These are phyloP conservation scores for Timema cristinae DNA, from an alignment of 2,888 invertebrate genomes.

Conservation along the genomic window DNA sequence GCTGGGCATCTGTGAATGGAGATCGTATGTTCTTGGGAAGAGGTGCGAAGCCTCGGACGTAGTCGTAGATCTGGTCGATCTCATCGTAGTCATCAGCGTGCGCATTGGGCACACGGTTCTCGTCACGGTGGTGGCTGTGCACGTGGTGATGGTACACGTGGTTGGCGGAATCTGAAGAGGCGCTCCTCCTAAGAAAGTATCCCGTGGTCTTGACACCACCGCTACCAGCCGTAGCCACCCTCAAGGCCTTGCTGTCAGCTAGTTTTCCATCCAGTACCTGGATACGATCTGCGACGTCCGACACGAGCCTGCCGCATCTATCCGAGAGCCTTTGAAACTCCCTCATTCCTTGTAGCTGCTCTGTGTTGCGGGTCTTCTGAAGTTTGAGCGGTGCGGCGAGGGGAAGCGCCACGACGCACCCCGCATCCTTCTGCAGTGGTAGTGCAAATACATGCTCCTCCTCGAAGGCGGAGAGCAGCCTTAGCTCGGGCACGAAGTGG, in stretches of 20 bases:
- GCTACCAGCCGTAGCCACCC: constrained; percentile 21
- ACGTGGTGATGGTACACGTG: constrained; percentile 47
- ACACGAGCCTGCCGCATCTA: constrained; percentile 67
- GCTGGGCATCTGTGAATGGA: constrained; percentile 51
- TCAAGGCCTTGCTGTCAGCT: constrained; percentile 51
- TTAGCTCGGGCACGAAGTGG: constrained; percentile 79
- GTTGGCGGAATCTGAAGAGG: constrained; percentile 68
- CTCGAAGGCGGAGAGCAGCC: constrained; percentile 78
- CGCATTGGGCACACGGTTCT: constrained; percentile 53
- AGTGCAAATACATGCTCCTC: constrained; percentile 82
- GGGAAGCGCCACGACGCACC: constrained; percentile 75
- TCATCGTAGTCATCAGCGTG: constrained; percentile 80
- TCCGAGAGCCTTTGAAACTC: constrained; percentile 76
- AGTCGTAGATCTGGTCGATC: constrained; percentile 95
- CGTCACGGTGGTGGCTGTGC: constrained; percentile 58
- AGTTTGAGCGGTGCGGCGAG: constrained; percentile 82
- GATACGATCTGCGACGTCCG: constrained; percentile 74
- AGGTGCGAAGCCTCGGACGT: constrained; percentile 88
- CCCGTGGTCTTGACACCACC: constrained; percentile 52
- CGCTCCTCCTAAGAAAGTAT: constrained; percentile 70
- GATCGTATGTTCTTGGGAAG: constrained; percentile 75
- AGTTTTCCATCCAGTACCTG: constrained; percentile 77
- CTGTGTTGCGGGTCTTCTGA: constrained; percentile 76
- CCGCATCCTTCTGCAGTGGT: constrained; percentile 75
- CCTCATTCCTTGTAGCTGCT: constrained; percentile 61